Evolutionary conservation across 37 sponge, comb jelly and placozoan genomes (phyloP).

Genomic region (Eunapius fragilis): DNA sequence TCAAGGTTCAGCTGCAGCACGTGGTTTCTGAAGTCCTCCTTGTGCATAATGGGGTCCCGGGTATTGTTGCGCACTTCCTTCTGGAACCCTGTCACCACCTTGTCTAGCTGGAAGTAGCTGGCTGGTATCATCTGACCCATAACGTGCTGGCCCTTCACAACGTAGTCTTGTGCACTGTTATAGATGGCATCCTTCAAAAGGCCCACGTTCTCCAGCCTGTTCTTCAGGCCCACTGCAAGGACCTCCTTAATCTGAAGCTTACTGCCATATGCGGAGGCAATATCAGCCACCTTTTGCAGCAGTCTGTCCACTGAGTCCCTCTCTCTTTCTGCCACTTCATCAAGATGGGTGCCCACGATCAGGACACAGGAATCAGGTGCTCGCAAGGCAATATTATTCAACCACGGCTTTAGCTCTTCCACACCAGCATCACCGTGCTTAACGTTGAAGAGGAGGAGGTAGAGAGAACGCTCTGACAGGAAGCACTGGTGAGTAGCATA

Average conservation of each 20-base stretch:
- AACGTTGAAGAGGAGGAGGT: slow-evolving; percentile 84
- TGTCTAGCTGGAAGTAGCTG: slow-evolving; percentile 60
- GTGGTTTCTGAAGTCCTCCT: slow-evolving; percentile 51
- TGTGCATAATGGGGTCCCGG: slow-evolving; percentile 55
- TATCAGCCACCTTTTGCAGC: slow-evolving; percentile 38
- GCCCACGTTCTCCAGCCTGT: slow-evolving; percentile 63
- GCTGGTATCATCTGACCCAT: slow-evolving; percentile 71
- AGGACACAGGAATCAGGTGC: slow-evolving; percentile 83
- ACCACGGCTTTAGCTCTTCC: slow-evolving; percentile 88
- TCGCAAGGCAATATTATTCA: slow-evolving; percentile 87
- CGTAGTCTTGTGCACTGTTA: slow-evolving; percentile 74
- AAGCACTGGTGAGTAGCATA: slow-evolving; percentile 99
- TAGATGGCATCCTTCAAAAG: slow-evolving; percentile 85
- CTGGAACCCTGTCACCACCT: slow-evolving; percentile 23
- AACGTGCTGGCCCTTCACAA: slow-evolving; percentile 32
- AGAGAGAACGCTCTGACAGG: slow-evolving; percentile 89
- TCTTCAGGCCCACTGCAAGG: slow-evolving; percentile 62
- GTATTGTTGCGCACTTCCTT: slow-evolving; percentile 6
- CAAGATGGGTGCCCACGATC: slow-evolving; percentile 87
- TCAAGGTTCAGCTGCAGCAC: slow-evolving; percentile 52
- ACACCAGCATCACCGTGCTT: slow-evolving; percentile 75
- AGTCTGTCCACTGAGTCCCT: slow-evolving; percentile 37
- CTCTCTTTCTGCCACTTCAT: slow-evolving; percentile 70
- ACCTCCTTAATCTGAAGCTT: slow-evolving; percentile 70
- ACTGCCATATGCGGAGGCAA: slow-evolving; percentile 32